Evolutionary conservation across 2,888 invertebrate species (phyloP).

Genomic region (Apotomis turbidana): DNA sequence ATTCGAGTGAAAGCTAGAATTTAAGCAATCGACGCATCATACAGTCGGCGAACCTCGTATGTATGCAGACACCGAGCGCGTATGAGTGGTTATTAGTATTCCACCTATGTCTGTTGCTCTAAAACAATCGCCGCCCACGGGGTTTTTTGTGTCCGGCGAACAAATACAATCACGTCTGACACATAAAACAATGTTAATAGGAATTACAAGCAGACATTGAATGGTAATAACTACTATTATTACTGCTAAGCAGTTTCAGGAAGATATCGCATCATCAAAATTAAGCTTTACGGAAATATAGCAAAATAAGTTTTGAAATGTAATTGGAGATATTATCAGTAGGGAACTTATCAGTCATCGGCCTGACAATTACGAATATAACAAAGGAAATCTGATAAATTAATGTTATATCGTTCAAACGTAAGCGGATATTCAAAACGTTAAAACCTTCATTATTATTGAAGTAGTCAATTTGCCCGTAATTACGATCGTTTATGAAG

Average conservation of each 20-base stretch:
- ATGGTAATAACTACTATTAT: constrained; percentile 20
- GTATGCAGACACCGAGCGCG: constrained; percentile 48
- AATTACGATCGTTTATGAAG: neutral
- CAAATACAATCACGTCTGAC: constrained; percentile 66
- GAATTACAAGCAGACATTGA: constrained; percentile 52
- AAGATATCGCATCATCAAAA: constrained; percentile 20
- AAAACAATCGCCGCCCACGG: constrained; percentile 70
- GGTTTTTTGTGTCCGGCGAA: constrained; percentile 63
- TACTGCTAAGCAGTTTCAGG: constrained; percentile 1
- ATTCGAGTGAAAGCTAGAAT: constrained; percentile 37
- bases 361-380: neutral
- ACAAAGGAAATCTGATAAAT: neutral
- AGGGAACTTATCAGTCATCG: neutral
- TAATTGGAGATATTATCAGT: neutral
- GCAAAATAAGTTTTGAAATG: neutral
- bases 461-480: neutral
- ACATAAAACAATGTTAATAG: constrained; percentile 62
- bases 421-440: neutral
- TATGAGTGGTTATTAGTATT: constrained; percentile 65
- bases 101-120: constrained; percentile 62
- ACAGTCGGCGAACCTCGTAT: constrained; percentile 24
- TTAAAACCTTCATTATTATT: too few relatives aligned
- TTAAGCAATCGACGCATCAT: constrained; percentile 31
- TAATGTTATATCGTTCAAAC: neutral
- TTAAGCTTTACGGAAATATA: constrained; percentile 8